Base-by-base conservation (phyloP, 1,140 invertebrate species). In the Xylocopa sonorina region DNA sequence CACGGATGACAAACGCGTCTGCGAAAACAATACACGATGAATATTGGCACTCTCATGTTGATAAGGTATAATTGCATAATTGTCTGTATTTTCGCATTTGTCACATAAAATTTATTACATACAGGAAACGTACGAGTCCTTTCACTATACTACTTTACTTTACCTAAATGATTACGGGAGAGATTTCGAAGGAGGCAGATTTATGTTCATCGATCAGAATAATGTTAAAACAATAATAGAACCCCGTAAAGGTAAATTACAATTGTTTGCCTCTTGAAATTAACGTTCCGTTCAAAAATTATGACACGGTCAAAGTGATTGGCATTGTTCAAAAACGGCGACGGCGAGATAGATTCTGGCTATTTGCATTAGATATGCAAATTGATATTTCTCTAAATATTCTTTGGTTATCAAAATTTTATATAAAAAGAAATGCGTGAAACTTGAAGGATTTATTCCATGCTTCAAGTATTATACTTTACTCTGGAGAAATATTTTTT, bases 31-130 rank as follows among this genome's bases (percentile, higher is more conserved):
- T 95, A 51, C 96, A 97, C 90, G 97, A 98, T 93, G 96, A 97
- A 91, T 98, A 98, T 90, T 98, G 97, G 97, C 96, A 97, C 93
- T 93, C 95, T 48, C 97, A 97, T 93, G 94, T 98, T 63, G 97
- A 98, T 91, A 97, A 97, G 94, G 97, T 97, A 92, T 88, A 63
- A 87, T 57, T n/a, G 9, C 29, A 21, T 75, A 43, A 66, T 58
- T 53, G 55, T 38, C 62, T 51, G 12, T 18, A 67, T 18, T 24
- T 57, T 21, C 51, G 41, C 4, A 29, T 16, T 48, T 34, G n/a
- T 4, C 4, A 58, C 48, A 29, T 32, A 50, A 69, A 43, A 74
- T 62, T 79, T n/a, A n/a, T 62, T 81, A 21, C 7, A 94, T 95
- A 60, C 88, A 97, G 97, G 95, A 96, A 90, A 96, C 96, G 1